Conservation (phyloP, 2,797 vertebrate genomes). For the Premnoplex brunnescens region DNA sequence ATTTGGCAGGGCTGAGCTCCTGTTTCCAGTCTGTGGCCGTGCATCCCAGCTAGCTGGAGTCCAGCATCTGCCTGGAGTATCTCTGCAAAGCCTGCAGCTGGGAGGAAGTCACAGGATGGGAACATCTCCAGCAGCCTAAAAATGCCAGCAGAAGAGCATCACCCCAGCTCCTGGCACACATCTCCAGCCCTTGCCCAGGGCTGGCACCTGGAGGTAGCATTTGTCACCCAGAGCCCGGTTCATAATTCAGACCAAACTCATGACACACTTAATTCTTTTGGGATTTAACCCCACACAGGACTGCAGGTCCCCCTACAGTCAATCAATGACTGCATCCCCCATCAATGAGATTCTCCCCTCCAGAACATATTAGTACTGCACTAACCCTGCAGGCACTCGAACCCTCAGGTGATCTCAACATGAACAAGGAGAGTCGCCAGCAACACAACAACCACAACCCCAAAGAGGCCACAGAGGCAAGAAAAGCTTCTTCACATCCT, state of each 20-base stretch:
- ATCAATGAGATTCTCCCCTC: neutral
- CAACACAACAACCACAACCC: neutral
- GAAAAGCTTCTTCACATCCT: neutral
- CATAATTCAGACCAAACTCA: neutral
- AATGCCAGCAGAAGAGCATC: neutral
- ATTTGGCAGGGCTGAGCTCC: neutral
- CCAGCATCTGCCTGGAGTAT: neutral
- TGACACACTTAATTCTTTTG: neutral
- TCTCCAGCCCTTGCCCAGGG: neutral
- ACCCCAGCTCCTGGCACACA: neutral
- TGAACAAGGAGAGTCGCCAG: neutral
- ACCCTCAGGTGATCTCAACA: neutral
- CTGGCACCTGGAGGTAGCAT: neutral
- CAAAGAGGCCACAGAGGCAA: neutral
- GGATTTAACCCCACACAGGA: neutral
- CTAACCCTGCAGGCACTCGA: neutral
- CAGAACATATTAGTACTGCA: neutral
- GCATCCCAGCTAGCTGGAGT: neutral
- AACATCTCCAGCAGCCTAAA: neutral
- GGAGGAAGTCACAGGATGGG: neutral
- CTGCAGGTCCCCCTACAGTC: no score
- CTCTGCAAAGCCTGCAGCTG: slow-evolving; percentile 24
- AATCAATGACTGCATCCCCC: no score
- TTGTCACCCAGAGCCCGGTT: neutral
- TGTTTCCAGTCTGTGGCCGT: rapidly evolving